A percentile compares a stretch with the other conserved stretches of the same genome.
These are phyloP conservation scores for Coremacera marginata DNA, from an alignment of 2,888 invertebrate genomes.

Conservation along the genomic window DNA sequence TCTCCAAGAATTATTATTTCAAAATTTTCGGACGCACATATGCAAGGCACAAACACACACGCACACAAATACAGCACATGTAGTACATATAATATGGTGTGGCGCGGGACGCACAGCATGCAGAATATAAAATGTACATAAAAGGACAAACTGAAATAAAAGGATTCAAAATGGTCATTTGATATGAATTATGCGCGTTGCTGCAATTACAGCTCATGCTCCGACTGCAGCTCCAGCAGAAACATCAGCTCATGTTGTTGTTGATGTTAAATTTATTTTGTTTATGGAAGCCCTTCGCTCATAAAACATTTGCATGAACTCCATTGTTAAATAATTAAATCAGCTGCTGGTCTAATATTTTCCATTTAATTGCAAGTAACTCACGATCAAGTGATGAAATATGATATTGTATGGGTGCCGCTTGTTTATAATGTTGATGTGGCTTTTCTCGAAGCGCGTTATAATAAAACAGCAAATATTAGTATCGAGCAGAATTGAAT, in stretches of 20 bases:
- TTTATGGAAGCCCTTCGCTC: constrained; percentile 44
- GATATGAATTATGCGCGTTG: constrained; percentile 68
- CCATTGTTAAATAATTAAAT: constrained; percentile 68
- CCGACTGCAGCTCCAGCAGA: constrained; percentile 20
- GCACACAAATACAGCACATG: background rate
- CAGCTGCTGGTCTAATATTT: constrained; percentile 66
- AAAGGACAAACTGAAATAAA: constrained; percentile 63
- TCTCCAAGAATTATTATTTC: constrained; percentile 70
- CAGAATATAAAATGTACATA: constrained; percentile 37
- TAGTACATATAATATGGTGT: background rate
- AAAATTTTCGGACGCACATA: constrained; percentile 62
- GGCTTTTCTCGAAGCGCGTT: background rate
- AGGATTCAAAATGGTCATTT: constrained; percentile 69
- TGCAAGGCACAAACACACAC: constrained; percentile 18
- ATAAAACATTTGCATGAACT: constrained; percentile 52
- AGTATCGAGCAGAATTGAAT: background rate
- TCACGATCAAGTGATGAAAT: constrained; percentile 38
- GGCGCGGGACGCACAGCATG: background rate
- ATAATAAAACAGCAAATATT: background rate
- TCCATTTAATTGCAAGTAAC: constrained; percentile 61
- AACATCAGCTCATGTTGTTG: constrained; percentile 4
- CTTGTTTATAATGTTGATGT: background rate
- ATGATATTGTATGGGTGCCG: background rate
- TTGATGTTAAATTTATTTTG: constrained; percentile 35
- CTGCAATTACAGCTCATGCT: constrained; percentile 62